These are phyloP conservation scores for Trachelus troglodyta DNA, from an alignment of 2,888 invertebrate species.

Conservation along the genomic window DNA sequence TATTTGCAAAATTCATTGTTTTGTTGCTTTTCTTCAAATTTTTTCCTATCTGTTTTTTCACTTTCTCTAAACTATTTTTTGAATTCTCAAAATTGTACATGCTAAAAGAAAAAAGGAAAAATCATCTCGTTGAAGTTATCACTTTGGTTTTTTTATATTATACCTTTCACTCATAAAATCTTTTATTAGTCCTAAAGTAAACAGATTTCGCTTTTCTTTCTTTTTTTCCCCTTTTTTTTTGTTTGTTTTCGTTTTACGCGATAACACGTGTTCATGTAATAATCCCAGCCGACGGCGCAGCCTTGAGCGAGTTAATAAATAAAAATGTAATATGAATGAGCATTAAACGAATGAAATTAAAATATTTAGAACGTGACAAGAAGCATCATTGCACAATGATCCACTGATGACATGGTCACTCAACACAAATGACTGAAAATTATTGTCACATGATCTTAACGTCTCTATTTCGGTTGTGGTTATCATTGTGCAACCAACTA, in stretches of 20 bases:
- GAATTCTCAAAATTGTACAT: slow-evolving; percentile 37
- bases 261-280: slow-evolving; percentile 18
- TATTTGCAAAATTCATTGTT: slow-evolving; percentile 30
- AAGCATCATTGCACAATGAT: neutral
- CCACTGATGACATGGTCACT: neutral
- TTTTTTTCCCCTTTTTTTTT: slow-evolving; percentile 40
- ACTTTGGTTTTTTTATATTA: neutral
- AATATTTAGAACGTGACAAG: neutral
- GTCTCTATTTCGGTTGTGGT: neutral
- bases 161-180: neutral
- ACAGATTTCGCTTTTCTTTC: slow-evolving; percentile 18
- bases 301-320: slow-evolving; percentile 28
- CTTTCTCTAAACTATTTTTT: slow-evolving; percentile 22
- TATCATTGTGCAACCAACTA: neutral
- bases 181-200: neutral
- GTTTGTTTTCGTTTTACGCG: slow-evolving; percentile 12
- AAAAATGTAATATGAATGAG: slow-evolving; percentile 7
- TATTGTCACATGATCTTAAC: neutral
- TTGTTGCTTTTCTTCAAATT: slow-evolving; percentile 28
- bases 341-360: slow-evolving; percentile 18
- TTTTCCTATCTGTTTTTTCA: slow-evolving; percentile 40
- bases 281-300: slow-evolving; percentile 46
- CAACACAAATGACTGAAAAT: neutral
- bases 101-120: slow-evolving; percentile 30
- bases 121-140: neutral